A percentile compares a stretch with the other conserved stretches of the same genome.
Evolutionary conservation across 2,888 invertebrate species (phyloP).

Genomic region (Drosophila borborema): DNA sequence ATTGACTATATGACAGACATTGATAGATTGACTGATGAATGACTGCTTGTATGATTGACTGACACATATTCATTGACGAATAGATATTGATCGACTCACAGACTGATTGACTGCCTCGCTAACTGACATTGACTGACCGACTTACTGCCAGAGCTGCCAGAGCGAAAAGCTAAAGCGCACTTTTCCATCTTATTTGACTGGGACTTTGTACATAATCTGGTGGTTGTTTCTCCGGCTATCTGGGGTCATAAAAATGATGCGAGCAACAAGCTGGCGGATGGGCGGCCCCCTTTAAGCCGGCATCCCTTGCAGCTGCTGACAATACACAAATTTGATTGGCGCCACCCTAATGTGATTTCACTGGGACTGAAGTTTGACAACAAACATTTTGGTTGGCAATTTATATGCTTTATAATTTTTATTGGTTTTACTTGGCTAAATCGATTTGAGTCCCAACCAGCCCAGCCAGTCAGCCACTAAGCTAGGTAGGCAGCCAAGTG

Average conservation of each 20-base stretch:
- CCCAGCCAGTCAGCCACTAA: slow-evolving; percentile 11
- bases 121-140: slow-evolving; percentile 15
- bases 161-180: slow-evolving; percentile 26
- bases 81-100: not conserved
- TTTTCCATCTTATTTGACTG: slow-evolving; percentile 23
- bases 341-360: slow-evolving; percentile 65
- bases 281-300: not conserved
- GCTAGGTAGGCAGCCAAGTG: not conserved
- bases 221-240: slow-evolving; percentile 39
- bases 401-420: slow-evolving; percentile 72
- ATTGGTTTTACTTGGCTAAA: slow-evolving; percentile 60
- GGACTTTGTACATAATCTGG: slow-evolving; percentile 27
- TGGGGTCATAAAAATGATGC: slow-evolving; percentile 43
- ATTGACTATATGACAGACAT: slow-evolving; percentile 1
- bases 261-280: slow-evolving; percentile 17
- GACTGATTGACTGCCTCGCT: not conserved
- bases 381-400: slow-evolving; percentile 71
- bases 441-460: slow-evolving; percentile 51
- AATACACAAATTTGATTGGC: slow-evolving; percentile 71
- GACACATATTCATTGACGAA: not conserved
- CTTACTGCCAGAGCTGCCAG: slow-evolving; percentile 9
- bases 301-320: slow-evolving; percentile 40
- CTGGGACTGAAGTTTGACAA: slow-evolving; percentile 61
- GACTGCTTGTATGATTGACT: not conserved
- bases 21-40: not conserved